Base-by-base conservation (phyloP, 2,888 invertebrate genomes). In the Sinopyrophorus schimmeli region DNA sequence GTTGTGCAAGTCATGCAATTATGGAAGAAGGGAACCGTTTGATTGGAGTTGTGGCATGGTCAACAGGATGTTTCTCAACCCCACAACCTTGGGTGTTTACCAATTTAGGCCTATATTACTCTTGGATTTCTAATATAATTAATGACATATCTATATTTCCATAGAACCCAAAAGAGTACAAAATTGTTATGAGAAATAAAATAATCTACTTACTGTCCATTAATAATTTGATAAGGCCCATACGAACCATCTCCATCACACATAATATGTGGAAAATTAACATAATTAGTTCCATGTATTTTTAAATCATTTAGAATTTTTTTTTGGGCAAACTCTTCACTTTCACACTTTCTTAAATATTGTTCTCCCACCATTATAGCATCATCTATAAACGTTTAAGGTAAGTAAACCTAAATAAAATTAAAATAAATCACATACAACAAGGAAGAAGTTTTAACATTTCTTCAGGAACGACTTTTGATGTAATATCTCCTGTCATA, bases 211-310 rank as follows among this genome's bases (percentile, higher is more conserved):
- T 74, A 83, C 83, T 76, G 74, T 63, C 79, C 78, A 53, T 76
- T 77, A 42, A 59, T 55, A 47, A 82, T 75, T 62, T 76, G 77
- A 61, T 76, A 79, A 23, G 74, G 65, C 10, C 82, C 83, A 64
- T 80, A 86, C 57, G 78, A 80, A 9, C 86, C 86, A 65, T 86
- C 86, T 53, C 77, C 81, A 63, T 84, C 83, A 64, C 86, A 87
- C 52, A 75, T 70, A 3, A 79, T 70, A 26, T 69, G 67, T 11
- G 77, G 76, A 49, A 80, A 74, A 39, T 78, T 77, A 15, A 78
- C 71, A 59, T 77, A 76, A 10, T 61, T 70, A 2, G 82, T 82
- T 10, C 86, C 86, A 64, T 84, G 86, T 11, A 74, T 72, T 3
- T 68, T 68, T 60, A 85, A 77, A 64, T 81, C 79, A 32, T 74